Conservation (phyloP, 2,797 vertebrate species). For the Dermochelys coriacea region DNA sequence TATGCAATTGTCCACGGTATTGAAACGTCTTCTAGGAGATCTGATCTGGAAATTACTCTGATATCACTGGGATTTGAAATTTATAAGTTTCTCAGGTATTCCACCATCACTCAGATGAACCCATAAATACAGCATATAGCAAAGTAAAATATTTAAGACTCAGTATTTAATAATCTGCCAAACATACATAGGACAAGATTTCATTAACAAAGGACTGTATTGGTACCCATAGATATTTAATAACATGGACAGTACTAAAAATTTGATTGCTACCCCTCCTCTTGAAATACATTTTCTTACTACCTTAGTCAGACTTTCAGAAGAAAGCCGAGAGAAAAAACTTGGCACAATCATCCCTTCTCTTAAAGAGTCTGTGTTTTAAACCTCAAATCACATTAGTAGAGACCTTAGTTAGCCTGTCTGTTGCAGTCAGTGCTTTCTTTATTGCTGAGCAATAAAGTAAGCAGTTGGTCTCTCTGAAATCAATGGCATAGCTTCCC, state of each 20-base stretch:
- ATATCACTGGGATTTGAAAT: constrained; percentile 52
- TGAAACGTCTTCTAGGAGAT: constrained; percentile 39
- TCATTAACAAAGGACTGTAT: constrained; percentile 44
- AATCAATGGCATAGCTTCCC: constrained; percentile 61
- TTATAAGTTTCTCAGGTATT: constrained; percentile 48
- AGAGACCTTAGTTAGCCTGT: constrained; percentile 39
- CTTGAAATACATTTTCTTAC: constrained; percentile 69
- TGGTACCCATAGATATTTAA: constrained; percentile 49
- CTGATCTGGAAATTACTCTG: constrained; percentile 55
- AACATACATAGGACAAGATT: constrained; percentile 51
- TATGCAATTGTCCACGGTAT: not conserved
- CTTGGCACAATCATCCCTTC: constrained; percentile 30
- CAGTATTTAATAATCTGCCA: constrained; percentile 65
- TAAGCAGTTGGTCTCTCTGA: not conserved
- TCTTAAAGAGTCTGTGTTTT: constrained; percentile 53
- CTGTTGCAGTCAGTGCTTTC: constrained; percentile 60
- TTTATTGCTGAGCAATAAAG: constrained; percentile 37
- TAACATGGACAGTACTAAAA: constrained; percentile 49
- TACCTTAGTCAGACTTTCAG: constrained; percentile 54
- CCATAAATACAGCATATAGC: constrained; percentile 62
- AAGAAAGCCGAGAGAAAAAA: constrained; percentile 57
- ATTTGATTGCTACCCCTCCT: constrained; percentile 59
- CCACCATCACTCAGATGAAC: constrained; percentile 50
- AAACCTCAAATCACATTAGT: constrained; percentile 71
- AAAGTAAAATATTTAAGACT: constrained; percentile 65